phyloP scores from a whole-genome alignment of 2,888 invertebrate species.

The Campaea margaritaria region DNA sequence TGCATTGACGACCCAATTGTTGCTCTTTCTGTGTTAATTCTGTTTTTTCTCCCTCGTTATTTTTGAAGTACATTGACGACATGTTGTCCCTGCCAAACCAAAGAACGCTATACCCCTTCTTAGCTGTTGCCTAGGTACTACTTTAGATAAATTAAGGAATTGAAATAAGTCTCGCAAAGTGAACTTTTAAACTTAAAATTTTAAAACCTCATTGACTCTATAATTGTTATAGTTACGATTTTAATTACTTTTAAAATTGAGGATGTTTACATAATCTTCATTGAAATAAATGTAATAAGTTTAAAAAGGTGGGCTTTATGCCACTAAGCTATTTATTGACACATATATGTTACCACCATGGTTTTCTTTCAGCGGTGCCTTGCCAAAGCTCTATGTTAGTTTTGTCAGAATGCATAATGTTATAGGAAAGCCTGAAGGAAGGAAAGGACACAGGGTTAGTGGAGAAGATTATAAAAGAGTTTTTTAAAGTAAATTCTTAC shows the following conservation, averaged over 20 bases:
- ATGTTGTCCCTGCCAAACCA: conserved; percentile 65
- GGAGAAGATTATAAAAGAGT: conserved; percentile 25
- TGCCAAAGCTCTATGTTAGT: conserved; percentile 72
- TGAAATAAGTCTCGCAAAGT: too few species aligned
- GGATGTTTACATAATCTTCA: too few species aligned
- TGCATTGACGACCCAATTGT: conserved; percentile 30
- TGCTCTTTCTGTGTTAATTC: conserved; percentile 26
- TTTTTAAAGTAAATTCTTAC: conserved; percentile 10
- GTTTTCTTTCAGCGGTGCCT: conserved; percentile 53
- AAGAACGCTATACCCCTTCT: not conserved
- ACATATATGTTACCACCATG: conserved; percentile 72
- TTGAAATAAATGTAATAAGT: too few species aligned
- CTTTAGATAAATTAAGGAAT: too few species aligned
- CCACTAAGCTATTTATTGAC: conserved; percentile 4
- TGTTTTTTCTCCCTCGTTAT: conserved; percentile 39
- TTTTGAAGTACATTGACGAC: conserved; percentile 56
- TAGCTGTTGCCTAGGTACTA: too few species aligned
- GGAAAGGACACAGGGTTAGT: conserved; percentile 28
- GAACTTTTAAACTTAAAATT: too few species aligned
- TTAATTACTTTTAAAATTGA: too few species aligned
- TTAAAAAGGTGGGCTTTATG: too few species aligned
- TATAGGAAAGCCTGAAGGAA: conserved; percentile 62
- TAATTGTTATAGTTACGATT: too few species aligned
- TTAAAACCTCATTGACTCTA: too few species aligned
- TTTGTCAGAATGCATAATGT: conserved; percentile 68